Evolutionary conservation across 2,797 vertebrate species (phyloP).

Genomic region (Chloroceryle amazona): DNA sequence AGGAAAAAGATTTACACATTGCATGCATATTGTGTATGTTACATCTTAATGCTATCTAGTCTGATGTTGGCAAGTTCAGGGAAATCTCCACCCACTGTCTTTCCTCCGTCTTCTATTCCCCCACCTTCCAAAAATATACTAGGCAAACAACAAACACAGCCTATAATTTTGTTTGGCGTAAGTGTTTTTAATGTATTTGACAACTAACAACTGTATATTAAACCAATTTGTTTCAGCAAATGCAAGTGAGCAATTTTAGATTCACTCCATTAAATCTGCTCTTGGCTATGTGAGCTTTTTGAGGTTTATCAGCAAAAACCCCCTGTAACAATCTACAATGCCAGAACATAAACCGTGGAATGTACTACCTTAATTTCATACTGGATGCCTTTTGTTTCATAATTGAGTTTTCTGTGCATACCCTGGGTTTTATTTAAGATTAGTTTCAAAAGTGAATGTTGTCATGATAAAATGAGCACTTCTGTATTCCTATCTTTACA

Average conservation of each 20-base stretch:
- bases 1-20: constrained; percentile 6
- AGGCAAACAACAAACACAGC: not conserved
- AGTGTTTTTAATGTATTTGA: constrained; percentile 52
- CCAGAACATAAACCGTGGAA: constrained; percentile 42
- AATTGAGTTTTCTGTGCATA: constrained; percentile 56
- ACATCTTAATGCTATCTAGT: constrained; percentile 17
- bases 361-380: constrained; percentile 69
- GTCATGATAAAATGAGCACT: constrained; percentile 54
- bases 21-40: not conserved
- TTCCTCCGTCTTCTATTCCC: not conserved
- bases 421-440: constrained; percentile 56
- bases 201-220: constrained; percentile 59
- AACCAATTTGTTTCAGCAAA: constrained; percentile 63
- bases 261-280: constrained; percentile 63
- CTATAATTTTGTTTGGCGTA: constrained; percentile 38
- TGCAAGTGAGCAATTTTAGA: constrained; percentile 66
- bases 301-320: constrained; percentile 46
- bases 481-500: constrained; percentile 45
- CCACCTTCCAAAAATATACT: not conserved
- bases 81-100: constrained; percentile 27
- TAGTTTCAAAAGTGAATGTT: constrained; percentile 58
- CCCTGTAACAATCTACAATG: constrained; percentile 43
- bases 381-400: constrained; percentile 68
- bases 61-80: constrained; percentile 17
- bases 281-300: constrained; percentile 53